Conservation (phyloP, 1,140 invertebrate species). For the Zophobas morio region DNA sequence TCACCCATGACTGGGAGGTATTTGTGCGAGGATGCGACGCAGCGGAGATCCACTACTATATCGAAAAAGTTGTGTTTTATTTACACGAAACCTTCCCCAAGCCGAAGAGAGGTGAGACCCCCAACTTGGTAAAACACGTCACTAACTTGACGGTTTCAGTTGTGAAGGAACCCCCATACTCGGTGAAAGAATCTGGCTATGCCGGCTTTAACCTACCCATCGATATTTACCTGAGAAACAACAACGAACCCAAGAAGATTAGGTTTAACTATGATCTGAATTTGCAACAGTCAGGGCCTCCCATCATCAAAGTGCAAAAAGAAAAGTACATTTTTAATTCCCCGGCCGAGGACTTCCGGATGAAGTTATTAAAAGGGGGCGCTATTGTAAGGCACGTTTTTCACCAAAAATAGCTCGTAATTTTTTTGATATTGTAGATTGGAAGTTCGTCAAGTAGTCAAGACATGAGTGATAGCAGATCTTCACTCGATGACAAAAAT, state of each 20-base stretch:
- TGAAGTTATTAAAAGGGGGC: slow-evolving; percentile 90
- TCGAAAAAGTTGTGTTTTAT: slow-evolving; percentile 95
- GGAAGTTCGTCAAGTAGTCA: slow-evolving; percentile 54
- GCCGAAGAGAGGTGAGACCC: slow-evolving; percentile 83
- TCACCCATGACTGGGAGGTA: slow-evolving; percentile 98
- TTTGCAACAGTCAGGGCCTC: slow-evolving; percentile 81
- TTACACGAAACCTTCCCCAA: slow-evolving; percentile 94
- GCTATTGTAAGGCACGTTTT: slow-evolving; percentile 71
- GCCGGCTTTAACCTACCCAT: slow-evolving; percentile 93
- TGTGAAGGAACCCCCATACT: slow-evolving; percentile 92
- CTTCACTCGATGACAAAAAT: slow-evolving; percentile 60
- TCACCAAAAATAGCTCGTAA: neutral
- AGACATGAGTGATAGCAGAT: slow-evolving; percentile 52
- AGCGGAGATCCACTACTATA: slow-evolving; percentile 89
- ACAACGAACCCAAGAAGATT: slow-evolving; percentile 92
- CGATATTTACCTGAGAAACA: slow-evolving; percentile 92
- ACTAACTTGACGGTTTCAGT: slow-evolving; percentile 71
- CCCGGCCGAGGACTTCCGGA: slow-evolving; percentile 90
- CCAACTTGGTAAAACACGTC: neutral
- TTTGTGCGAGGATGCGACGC: slow-evolving; percentile 91
- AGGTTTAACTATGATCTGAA: slow-evolving; percentile 89
- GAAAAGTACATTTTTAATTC: slow-evolving; percentile 83
- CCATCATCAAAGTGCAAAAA: slow-evolving; percentile 81
- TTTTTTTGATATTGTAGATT: slow-evolving; percentile 50
- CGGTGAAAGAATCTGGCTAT: slow-evolving; percentile 93